Base-by-base conservation (phyloP, 1,140 invertebrate species). In the Arion vulgaris region DNA sequence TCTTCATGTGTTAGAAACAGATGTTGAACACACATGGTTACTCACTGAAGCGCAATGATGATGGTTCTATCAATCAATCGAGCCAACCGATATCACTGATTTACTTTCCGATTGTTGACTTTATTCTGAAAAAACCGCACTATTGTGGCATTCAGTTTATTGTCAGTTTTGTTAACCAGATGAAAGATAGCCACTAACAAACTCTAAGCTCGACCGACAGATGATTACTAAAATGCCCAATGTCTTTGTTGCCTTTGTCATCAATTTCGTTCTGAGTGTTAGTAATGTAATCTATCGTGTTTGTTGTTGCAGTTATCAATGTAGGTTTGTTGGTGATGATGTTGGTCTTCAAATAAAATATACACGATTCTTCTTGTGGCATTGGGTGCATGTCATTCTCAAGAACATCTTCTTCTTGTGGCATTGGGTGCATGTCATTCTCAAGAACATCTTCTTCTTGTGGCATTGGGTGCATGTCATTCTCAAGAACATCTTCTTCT, bases 141-240 rank as follows among this genome's bases (percentile, higher is more conserved):
- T 66, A 32, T 34, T 32, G 2, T 32, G n/a, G n/a, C 62, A 66
- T 66, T 32, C 62, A 34, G 62, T 17, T 32, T 0, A 66, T 66
- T 34, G 28, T 28, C 62, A 66, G 53, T 57, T 57, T 57, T 57
- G 2, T 23, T 23, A 11, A 39, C 9, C n/a, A 17, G 62, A 32
- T 66, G 62, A 66, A 66, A 76, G 74, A 45, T 36, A 66, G 62
- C 62, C 62, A 32, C 62, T 28, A 66, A 66, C 62, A 66, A 32
- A 28, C 28, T 32, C 62, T 28, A 66, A 66, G 62, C 62, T 66
- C n/a, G 28, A 1, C n/a, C n/a, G 28, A 1, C n/a, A 28, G n/a
- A 32, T 66, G 62, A 66, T 66, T 66, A 66, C 62, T 66, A 32
- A 66, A 66, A 66, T 66, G 62, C 62, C 62, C 62, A 66, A 66